Conservation (phyloP, 1,140 invertebrate species). For the Chironomus striatipennis region DNA sequence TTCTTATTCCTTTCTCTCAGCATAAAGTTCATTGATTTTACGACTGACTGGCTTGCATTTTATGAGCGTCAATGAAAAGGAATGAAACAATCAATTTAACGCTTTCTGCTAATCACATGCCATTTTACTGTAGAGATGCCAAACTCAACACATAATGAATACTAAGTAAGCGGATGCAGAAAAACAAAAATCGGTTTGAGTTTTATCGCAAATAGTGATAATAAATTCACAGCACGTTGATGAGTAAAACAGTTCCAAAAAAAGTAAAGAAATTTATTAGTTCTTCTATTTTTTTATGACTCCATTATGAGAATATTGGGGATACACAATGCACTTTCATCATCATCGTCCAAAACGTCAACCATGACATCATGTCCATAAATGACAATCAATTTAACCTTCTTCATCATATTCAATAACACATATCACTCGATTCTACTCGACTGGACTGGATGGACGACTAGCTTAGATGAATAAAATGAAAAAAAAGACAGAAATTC, state of each 20-base stretch:
- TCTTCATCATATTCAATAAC: too few species aligned
- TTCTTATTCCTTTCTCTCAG: too few species aligned
- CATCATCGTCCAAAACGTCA: too few species aligned
- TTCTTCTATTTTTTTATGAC: neutral
- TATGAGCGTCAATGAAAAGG: neutral
- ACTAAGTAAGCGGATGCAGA: neutral
- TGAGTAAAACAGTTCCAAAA: neutral
- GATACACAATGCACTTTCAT: too few species aligned
- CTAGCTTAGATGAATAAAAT: too few species aligned
- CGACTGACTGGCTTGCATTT: neutral
- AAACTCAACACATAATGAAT: neutral
- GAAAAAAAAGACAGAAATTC: too few species aligned
- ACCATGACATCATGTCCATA: neutral
- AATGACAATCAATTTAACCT: conserved; percentile 8
- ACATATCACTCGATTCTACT: too few species aligned
- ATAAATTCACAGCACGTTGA: conserved; percentile 8
- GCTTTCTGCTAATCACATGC: neutral
- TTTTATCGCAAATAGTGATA: neutral
- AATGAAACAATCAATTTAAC: conserved; percentile 8
- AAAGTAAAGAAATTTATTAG: neutral
- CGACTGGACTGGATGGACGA: too few species aligned
- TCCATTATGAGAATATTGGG: neutral
- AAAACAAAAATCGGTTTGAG: neutral
- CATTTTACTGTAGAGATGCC: neutral
- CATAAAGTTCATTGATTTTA: conserved; percentile 14